Evolutionary conservation across 2,797 vertebrate species (phyloP), one percentile per base, ranked within the genome.

Genomic region (Acridotheres tristis): DNA sequence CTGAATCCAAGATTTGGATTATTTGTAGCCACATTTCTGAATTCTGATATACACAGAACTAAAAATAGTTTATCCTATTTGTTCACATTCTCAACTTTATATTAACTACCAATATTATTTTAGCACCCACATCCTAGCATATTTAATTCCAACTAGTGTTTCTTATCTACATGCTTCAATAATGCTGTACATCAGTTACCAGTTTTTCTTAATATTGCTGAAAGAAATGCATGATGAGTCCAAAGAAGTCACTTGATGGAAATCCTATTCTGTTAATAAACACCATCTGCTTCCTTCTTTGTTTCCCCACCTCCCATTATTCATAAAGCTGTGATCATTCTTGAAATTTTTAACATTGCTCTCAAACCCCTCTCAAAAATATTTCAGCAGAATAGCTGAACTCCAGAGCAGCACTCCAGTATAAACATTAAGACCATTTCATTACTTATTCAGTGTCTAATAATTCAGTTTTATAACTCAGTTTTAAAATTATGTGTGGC

Each of bases 21-120:
- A 71, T 81, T 6, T 68, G 10, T 79, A 63, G 9, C 12, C 20
- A 51, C 9, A 42, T 89, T 93, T 85, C 47, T 93, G 30, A 72
- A 93, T 93, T 89, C 48, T 75, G 45, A 75, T 54, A 77, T 18
- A 22, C 36, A 93, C 23, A 72, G 11, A 88, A 6, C 25, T 96
- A 91, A 96, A 96, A 86, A 82, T 59, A 86, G 10, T 48, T 88
- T 77, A 51, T 88, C 34, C 10, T 69, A 51, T 91, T 96, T 96
- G 43, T 74, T 94, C 68, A 68, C 15, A 71, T 91, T 92, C 45
- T 89, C 51, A 79, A 40, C 40, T 85, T 45, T 87, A 38, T 54
- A 63, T 10, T 51, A 95, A 61, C 53, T 88, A 71, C 51, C 75
- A 91, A 93, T 82, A 96, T 63, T 85, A 81, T 90, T 89, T 95